Conservation (phyloP, 2,113 vertebrate species). For the Lophura nycthemera region DNA sequence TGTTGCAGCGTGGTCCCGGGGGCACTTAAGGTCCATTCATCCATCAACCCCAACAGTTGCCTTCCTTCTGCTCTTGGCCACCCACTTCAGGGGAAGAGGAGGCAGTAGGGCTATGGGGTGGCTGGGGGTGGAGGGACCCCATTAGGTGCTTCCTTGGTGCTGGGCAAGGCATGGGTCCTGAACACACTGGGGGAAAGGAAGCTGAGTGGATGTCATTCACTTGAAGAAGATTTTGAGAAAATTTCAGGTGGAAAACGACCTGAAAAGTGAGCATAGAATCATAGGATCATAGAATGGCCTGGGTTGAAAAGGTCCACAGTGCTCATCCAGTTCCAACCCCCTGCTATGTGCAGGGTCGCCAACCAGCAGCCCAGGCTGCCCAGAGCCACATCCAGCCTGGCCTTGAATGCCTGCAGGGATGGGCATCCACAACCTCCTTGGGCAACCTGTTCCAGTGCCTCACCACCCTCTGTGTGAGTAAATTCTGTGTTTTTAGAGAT, state of each 20-base stretch:
- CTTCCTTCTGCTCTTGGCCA: neutral
- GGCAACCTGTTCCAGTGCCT: too few species aligned
- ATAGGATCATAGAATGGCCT: too few species aligned
- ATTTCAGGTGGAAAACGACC: neutral
- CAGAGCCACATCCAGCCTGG: too few species aligned
- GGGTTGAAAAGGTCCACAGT: too few species aligned
- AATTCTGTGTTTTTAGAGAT: neutral
- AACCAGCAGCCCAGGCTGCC: too few species aligned
- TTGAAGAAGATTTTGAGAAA: neutral
- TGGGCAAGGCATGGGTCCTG: neutral
- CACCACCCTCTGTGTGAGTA: neutral
- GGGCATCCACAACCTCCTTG: too few species aligned
- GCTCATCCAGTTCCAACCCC: too few species aligned
- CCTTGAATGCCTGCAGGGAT: too few species aligned
- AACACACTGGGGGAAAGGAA: neutral
- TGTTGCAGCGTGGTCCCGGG: fast-evolving
- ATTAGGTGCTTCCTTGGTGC: neutral
- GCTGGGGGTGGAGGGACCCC: neutral
- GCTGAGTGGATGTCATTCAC: neutral
- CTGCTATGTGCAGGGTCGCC: too few species aligned
- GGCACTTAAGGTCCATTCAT: fast-evolving
- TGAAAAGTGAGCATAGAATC: neutral
- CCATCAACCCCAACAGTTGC: neutral
- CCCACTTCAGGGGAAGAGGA: fast-evolving
- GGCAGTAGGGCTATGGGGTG: neutral